A percentile compares a stretch with the other conserved stretches of the same genome.
phyloP scores from a whole-genome alignment of 2,797 vertebrate genomes.

The Epinephelus awoara region DNA sequence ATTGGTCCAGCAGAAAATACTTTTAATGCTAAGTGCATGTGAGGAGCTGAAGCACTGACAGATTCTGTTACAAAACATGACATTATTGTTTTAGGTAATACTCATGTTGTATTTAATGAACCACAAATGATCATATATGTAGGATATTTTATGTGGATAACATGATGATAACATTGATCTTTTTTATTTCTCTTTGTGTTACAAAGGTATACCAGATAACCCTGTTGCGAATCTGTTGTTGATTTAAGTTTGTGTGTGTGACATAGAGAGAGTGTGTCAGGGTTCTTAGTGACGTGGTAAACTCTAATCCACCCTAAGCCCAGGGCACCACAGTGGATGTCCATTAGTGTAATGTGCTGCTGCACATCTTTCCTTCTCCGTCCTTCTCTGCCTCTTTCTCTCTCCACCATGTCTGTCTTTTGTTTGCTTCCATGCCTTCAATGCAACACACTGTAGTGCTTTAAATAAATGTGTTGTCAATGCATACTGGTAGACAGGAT shows the following conservation, averaged over 20 bases:
- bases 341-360: slow-evolving; percentile 78
- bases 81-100: background rate
- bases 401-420: slow-evolving; percentile 4
- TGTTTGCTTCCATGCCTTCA: background rate
- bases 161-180: background rate
- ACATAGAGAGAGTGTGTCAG: slow-evolving; percentile 12
- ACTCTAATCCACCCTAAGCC: slow-evolving; percentile 80
- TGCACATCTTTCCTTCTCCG: slow-evolving; percentile 52
- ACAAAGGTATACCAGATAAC: slow-evolving; percentile 65
- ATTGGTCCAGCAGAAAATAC: background rate
- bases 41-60: background rate
- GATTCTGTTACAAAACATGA: background rate
- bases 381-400: slow-evolving; percentile 31
- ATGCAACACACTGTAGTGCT: background rate
- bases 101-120: background rate
- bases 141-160: background rate
- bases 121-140: background rate
- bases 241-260: slow-evolving; percentile 41
- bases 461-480: background rate
- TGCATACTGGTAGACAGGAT: background rate
- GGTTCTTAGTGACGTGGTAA: slow-evolving; percentile 74
- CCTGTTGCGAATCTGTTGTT: slow-evolving; percentile 36
- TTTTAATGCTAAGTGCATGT: background rate
- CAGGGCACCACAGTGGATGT: slow-evolving; percentile 70
- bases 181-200: slow-evolving; percentile 27